A percentile compares a stretch with the other conserved stretches of the same genome.
These are phyloP conservation scores for Apostichopus californicus DNA, from an alignment of 35 echinoderm and acorn worm genomes.

Conservation along the genomic window DNA sequence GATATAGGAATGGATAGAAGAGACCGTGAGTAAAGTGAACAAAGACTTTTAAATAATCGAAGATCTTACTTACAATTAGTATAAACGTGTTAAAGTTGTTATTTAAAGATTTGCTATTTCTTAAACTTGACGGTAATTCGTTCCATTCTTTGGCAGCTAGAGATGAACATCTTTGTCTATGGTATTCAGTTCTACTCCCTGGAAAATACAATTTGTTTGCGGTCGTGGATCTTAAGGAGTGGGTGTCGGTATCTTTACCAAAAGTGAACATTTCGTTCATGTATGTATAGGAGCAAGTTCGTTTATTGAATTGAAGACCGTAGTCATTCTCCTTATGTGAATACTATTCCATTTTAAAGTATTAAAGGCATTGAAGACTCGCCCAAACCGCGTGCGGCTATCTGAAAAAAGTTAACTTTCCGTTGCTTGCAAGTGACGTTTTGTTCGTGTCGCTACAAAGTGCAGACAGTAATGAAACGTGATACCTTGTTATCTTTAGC, in stretches of 20 bases:
- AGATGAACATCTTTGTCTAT: background rate
- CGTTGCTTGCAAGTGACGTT: too few species aligned
- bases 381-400: too few species aligned
- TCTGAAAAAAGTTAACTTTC: background rate
- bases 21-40: too few species aligned
- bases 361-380: too few species aligned
- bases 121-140: background rate
- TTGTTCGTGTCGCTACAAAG: too few species aligned
- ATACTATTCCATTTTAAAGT: background rate
- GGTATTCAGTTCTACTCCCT: background rate
- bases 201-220: background rate
- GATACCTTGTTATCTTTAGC: too few species aligned
- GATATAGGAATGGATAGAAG: too few species aligned
- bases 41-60: too few species aligned
- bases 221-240: background rate
- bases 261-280: constrained; percentile 15
- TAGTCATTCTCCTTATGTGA: background rate
- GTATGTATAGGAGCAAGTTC: background rate
- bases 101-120: background rate
- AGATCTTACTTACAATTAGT: too few species aligned
- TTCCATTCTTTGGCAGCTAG: constrained; percentile 8
- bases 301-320: background rate
- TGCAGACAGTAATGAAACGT: too few species aligned
- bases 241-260: background rate
- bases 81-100: too few species aligned